A percentile compares a stretch with the other conserved stretches of the same genome.
phyloP scores from a whole-genome alignment of 2,888 invertebrate genomes.

The Dendrolimus pini region DNA sequence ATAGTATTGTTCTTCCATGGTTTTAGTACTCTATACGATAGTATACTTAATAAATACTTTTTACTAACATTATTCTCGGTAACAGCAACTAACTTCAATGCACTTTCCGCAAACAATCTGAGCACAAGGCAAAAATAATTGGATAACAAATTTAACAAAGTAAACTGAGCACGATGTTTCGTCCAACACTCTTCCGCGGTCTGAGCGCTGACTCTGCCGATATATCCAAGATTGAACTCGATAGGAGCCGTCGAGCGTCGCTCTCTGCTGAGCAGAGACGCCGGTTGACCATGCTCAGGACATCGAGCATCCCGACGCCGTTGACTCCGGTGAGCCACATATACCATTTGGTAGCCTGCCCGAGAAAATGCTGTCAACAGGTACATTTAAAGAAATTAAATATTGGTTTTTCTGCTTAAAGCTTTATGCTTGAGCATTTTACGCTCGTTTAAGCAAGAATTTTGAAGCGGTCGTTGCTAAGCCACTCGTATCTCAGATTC shows the following conservation, averaged over 20 bases:
- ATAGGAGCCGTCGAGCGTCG: constrained; percentile 68
- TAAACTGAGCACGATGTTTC: constrained; percentile 40
- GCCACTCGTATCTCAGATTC: no score
- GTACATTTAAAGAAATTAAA: constrained; percentile 32
- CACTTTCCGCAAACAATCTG: no score
- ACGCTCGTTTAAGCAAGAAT: no score
- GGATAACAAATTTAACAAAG: constrained; percentile 7
- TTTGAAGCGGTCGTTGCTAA: no score
- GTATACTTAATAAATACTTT: no score
- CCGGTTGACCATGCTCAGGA: constrained; percentile 56
- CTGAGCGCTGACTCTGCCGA: constrained; percentile 54
- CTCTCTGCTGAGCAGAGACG: constrained; percentile 63
- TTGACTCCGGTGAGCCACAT: constrained; percentile 74
- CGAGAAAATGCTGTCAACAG: constrained; percentile 72
- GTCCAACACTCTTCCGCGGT: constrained; percentile 54
- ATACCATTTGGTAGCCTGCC: constrained; percentile 75
- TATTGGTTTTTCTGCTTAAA: no score
- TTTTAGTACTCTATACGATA: no score
- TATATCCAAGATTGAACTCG: constrained; percentile 47
- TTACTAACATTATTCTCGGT: no score
- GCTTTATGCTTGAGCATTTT: no score
- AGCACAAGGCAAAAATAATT: background rate
- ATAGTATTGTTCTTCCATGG: no score
- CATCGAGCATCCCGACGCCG: constrained; percentile 54
- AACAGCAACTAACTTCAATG: no score